Conservation (phyloP, 2,113 vertebrate species). For the Bambusicola thoracicus region DNA sequence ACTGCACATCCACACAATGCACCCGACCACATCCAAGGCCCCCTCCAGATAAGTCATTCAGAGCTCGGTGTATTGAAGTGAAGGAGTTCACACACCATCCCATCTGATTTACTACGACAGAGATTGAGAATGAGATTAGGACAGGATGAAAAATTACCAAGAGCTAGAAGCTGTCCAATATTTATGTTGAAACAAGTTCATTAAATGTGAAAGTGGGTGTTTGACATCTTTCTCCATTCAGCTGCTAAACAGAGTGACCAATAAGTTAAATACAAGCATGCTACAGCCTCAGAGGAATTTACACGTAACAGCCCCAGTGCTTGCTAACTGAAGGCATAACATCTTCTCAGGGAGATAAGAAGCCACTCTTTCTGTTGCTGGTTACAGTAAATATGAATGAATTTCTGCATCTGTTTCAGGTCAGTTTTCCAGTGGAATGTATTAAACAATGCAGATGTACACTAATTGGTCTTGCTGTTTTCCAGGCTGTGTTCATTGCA, state of each 20-base stretch:
- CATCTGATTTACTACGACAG: background rate
- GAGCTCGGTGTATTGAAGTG: background rate
- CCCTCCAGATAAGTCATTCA: background rate
- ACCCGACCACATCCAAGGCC: background rate
- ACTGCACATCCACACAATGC: background rate
- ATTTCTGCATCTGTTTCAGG: background rate
- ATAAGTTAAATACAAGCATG: background rate
- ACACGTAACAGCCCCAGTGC: background rate
- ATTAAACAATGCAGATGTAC: background rate
- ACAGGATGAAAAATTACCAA: background rate
- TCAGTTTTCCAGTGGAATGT: background rate
- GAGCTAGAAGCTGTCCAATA: background rate
- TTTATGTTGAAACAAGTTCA: slow-evolving; percentile 12
- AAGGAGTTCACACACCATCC: background rate
- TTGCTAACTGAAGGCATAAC: background rate
- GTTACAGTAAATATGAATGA: background rate
- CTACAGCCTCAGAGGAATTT: background rate
- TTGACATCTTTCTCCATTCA: background rate
- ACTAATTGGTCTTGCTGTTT: background rate
- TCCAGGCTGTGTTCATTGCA: background rate
- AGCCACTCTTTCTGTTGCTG: background rate
- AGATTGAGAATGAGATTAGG: background rate
- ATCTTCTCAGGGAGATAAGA: background rate
- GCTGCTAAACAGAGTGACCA: background rate
- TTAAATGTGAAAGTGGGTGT: background rate